Evolutionary conservation across 2,888 invertebrate species (phyloP).

Genomic region (Helicoverpa assulta): DNA sequence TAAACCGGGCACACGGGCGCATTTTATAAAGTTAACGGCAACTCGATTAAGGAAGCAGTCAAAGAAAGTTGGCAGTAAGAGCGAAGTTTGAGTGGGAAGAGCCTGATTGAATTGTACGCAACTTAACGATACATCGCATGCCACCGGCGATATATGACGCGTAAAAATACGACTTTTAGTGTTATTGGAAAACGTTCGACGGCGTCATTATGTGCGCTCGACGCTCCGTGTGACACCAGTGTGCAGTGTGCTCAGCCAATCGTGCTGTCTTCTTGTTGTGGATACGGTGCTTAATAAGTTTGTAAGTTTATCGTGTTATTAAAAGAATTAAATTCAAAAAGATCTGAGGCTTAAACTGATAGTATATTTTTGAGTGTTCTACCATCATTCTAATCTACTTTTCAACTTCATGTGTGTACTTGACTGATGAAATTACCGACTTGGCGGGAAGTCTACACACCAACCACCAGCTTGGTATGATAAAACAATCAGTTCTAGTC

Average conservation of each 20-base stretch:
- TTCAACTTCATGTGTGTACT: too few species aligned
- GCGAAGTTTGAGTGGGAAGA: constrained; percentile 75
- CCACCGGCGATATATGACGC: constrained; percentile 39
- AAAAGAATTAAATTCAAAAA: too few species aligned
- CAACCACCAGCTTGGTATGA: too few species aligned
- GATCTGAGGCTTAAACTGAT: too few species aligned
- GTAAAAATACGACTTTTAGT: constrained; percentile 58
- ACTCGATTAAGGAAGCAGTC: constrained; percentile 85
- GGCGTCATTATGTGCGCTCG: constrained; percentile 44
- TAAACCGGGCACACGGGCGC: constrained; percentile 84
- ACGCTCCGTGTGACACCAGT: constrained; percentile 28
- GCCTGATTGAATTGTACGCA: constrained; percentile 79
- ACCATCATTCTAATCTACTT: too few species aligned
- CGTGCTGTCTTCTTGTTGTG: neutral
- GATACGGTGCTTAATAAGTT: neutral
- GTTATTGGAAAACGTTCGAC: constrained; percentile 62
- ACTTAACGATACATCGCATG: constrained; percentile 65
- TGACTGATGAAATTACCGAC: too few species aligned
- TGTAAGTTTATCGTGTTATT: too few species aligned
- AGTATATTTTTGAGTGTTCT: too few species aligned
- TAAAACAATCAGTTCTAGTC: constrained; percentile 1
- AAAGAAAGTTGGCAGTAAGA: constrained; percentile 79
- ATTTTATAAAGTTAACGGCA: constrained; percentile 85
- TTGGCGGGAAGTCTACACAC: too few species aligned
- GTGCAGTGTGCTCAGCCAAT: constrained; percentile 3